Evolutionary conservation across 1,140 invertebrate genomes (phyloP), one percentile per base, ranked within the genome.

Genomic region (Hirudo medicinalis): DNA sequence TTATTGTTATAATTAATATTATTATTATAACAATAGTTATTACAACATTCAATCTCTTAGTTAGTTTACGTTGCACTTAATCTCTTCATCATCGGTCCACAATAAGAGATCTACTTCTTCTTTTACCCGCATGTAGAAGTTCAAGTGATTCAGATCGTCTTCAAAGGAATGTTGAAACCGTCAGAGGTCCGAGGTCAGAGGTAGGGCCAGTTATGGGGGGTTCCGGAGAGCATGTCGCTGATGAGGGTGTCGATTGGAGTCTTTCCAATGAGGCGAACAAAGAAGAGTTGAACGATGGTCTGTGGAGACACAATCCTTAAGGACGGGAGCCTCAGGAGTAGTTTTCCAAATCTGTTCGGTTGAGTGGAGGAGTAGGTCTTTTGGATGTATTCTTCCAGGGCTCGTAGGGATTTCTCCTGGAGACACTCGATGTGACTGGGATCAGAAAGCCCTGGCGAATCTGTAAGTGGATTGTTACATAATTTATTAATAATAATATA

Each of bases 221-320:
- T 91, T 9, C 80, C 79, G 76, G 90, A 92, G 70, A 96, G 84
- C 92, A 96, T 95, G 82, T 96, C 92, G 77, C 92, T 86, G 74
- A 97, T 95, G 54, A 96, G 85, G n/a, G 92, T 95, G 83, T 96
- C 92, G 76, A 97, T 97, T 63, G 92, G 92, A 20, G 92, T 96
- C 83, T 95, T 95, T 66, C 92, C 92, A 72, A 95, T 92, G 78
- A 96, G 85, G 73, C 93, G 86, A 54, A 95, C 92, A 85, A 97
- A 96, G 86, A 97, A 97, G 74, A 97, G 86, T 83, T 96, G 92
- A 82, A 96, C 93, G 80, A 97, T 95, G 72, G 96, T 92, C 83
- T 91, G 89, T 43, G 90, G 90, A 79, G 88, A 91, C 74, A 97
- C 92, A 67, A 91, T 94, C 75, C 93, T 84, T 75, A 97, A 84